Conservation (phyloP, 1,140 invertebrate species). For the Neodiprion lecontei region DNA sequence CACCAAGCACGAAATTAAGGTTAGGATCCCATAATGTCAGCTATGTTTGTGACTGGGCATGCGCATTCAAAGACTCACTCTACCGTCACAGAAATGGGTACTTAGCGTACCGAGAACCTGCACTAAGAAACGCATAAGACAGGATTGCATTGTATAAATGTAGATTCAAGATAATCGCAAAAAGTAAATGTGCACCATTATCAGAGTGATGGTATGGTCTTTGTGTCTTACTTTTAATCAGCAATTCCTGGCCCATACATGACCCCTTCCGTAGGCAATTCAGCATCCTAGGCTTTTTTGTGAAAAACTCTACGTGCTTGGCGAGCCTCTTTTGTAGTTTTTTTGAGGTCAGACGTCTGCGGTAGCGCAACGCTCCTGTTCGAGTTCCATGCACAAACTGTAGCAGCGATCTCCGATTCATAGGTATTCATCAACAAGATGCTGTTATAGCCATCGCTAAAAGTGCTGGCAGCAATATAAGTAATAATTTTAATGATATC, state of each 20-base stretch:
- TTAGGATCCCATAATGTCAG: too few species aligned
- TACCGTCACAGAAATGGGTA: too few species aligned
- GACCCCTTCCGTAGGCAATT: neutral
- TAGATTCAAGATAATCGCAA: constrained; percentile 15
- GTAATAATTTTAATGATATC: constrained; percentile 18
- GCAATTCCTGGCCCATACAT: neutral
- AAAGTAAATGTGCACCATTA: constrained; percentile 14
- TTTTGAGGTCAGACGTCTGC: neutral
- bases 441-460: constrained; percentile 10
- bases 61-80: too few species aligned
- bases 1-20: too few species aligned
- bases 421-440: constrained; percentile 10
- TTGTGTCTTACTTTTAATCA: constrained; percentile 5
- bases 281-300: constrained; percentile 1
- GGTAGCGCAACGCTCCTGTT: neutral
- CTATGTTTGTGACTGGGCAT: too few species aligned
- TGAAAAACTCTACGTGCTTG: neutral
- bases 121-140: too few species aligned
- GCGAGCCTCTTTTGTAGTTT: neutral
- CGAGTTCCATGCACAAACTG: neutral
- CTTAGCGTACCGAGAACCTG: too few species aligned
- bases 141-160: too few species aligned
- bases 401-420: constrained; percentile 1
- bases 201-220: neutral
- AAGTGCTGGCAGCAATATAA: constrained; percentile 14